Evolutionary conservation across 2,797 vertebrate genomes (phyloP), one percentile per base, ranked within the genome.

Genomic region (Sebastes dallii): DNA sequence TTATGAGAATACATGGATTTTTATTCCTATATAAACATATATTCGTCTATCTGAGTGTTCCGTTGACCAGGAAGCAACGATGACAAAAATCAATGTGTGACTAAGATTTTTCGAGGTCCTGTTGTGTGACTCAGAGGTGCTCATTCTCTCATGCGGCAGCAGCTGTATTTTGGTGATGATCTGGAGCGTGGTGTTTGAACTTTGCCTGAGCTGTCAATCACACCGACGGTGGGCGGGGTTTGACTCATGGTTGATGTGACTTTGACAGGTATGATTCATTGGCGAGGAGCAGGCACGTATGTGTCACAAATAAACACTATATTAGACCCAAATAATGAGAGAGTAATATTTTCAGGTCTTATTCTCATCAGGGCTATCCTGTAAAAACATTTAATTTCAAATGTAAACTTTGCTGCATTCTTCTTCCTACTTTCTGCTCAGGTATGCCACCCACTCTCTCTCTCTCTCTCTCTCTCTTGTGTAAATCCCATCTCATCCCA

Each of bases 231-330:
- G 86, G 91, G 94, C 32, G 81, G 90, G 68, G 87, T 92, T 91
- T 95, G 94, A 96, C 84, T 95, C 95, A 95, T n/a, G 81, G 87
- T 7, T 70, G 87, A 88, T 73, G 70, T 75, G 67, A 59, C 75
- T 88, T 83, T 86, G 90, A 92, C 90, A 93, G 89, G 87, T 92
- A 87, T 95, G 94, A 96, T 67, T 95, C 93, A 94, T 72, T 11
- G 58, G 27, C 8, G 20, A 68, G 54, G 68, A 84, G 80, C 76
- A 20, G 61, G 65, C 64, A 55, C 25, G 34, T 55, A 29, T 74
- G 78, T 78, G 79, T n/a, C 73, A 85, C 75, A 65, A 76, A 79
- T 65, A 77, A 73, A 76, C 27, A 82, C 60, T n/a, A 32, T 64
- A 75, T 34, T 64, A n/a, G 16, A 78, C 16, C 0, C 5, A 61